These are phyloP conservation scores for Zootermopsis nevadensis DNA, from an alignment of 2,888 invertebrate genomes.

Conservation along the genomic window DNA sequence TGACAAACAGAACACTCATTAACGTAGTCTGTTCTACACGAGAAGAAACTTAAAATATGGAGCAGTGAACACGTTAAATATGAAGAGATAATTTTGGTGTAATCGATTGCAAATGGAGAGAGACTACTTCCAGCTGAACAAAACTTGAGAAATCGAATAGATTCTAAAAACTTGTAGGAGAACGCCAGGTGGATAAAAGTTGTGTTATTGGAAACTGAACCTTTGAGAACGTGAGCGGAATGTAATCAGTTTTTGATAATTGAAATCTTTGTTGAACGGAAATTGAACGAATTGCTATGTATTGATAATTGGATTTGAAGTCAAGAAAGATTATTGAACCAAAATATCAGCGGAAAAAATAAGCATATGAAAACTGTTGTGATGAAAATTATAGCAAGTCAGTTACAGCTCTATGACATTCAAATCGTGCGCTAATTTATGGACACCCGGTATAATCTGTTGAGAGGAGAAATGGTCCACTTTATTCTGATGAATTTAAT, in stretches of 20 bases:
- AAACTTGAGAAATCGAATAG: background rate
- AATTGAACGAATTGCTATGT: background rate
- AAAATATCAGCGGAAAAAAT: background rate
- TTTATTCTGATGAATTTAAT: too few relatives aligned
- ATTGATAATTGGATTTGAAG: background rate
- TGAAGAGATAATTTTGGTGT: too few relatives aligned
- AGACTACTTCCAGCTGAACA: background rate
- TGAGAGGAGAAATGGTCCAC: too few relatives aligned
- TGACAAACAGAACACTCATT: too few relatives aligned
- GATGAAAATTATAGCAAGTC: background rate
- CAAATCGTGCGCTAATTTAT: too few relatives aligned
- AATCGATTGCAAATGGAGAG: background rate
- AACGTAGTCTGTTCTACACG: too few relatives aligned
- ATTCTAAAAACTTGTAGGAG: background rate
- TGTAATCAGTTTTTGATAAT: background rate
- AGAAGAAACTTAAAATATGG: too few relatives aligned
- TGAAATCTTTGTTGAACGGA: conserved; percentile 2
- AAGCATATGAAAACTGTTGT: background rate
- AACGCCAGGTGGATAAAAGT: background rate
- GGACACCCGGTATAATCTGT: too few relatives aligned
- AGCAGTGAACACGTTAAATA: too few relatives aligned
- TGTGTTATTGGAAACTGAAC: background rate
- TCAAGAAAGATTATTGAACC: background rate
- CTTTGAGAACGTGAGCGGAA: background rate
- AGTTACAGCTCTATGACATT: background rate